Evolutionary conservation across 2,888 invertebrate species (phyloP).

Genomic region (Cephus pygmeus): DNA sequence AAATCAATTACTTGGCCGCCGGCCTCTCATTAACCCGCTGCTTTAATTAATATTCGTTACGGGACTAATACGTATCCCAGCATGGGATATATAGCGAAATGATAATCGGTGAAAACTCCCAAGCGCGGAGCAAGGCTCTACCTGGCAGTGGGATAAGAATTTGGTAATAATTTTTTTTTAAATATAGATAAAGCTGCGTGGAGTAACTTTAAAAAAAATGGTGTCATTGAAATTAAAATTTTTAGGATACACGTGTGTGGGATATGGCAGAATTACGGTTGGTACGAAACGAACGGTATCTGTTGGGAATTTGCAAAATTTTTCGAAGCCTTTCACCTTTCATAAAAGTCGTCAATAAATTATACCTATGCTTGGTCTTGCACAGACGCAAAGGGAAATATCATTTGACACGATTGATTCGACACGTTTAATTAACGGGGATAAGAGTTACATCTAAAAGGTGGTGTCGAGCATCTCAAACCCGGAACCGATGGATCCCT

Average conservation of each 20-base stretch:
- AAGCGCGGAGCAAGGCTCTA: no score
- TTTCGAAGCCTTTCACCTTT: neutral
- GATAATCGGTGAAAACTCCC: neutral
- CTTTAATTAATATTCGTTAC: conserved; percentile 24
- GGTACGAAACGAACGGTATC: neutral
- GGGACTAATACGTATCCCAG: conserved; percentile 5
- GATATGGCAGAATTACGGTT: neutral
- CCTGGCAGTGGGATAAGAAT: no score
- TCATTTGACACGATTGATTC: conserved; percentile 9
- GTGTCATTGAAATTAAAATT: neutral
- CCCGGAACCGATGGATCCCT: neutral
- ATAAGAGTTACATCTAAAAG: neutral
- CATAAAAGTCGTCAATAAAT: neutral
- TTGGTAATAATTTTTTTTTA: no score
- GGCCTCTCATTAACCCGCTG: conserved; percentile 20
- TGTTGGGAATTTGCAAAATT: neutral
- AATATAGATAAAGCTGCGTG: neutral
- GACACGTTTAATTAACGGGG: conserved; percentile 1
- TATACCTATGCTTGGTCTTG: neutral
- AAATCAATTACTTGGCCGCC: conserved; percentile 16
- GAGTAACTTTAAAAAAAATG: neutral
- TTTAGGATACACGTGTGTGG: neutral
- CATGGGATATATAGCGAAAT: conserved; percentile 8
- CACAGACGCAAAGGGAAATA: conserved; percentile 1
- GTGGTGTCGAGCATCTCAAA: neutral